phyloP scores from a whole-genome alignment of 2,888 invertebrate species.

The Drosophila longiperda region DNA sequence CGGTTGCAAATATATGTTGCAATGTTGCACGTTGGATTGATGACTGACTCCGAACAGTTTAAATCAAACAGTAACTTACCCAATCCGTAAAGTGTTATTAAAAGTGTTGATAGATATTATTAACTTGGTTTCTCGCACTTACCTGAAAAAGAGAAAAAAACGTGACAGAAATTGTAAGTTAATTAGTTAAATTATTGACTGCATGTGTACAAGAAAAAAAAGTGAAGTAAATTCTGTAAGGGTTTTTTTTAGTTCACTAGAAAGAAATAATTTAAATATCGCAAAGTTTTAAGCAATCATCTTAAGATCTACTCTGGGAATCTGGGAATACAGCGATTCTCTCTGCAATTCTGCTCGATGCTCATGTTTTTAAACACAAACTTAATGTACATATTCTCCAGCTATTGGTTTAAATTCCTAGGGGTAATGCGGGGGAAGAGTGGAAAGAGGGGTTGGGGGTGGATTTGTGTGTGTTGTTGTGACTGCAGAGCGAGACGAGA shows the following conservation, averaged over 20 bases:
- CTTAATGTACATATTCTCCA: neutral
- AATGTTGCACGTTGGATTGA: constrained; percentile 9
- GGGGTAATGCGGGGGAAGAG: neutral
- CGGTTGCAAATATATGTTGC: neutral
- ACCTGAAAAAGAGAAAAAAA: constrained; percentile 51
- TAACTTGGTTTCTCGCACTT: constrained; percentile 46
- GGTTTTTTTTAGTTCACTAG: too few species aligned
- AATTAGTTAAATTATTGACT: constrained; percentile 15
- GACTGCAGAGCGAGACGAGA: constrained; percentile 25
- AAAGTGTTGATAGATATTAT: constrained; percentile 23
- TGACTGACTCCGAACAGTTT: constrained; percentile 4
- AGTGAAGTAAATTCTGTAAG: neutral
- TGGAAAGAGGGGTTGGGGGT: too few species aligned
- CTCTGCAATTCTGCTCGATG: constrained; percentile 1
- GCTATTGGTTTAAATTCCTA: constrained; percentile 11
- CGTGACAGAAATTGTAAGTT: constrained; percentile 17
- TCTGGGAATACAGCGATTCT: neutral
- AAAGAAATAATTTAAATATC: neutral
- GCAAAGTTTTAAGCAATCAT: neutral
- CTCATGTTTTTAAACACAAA: constrained; percentile 15
- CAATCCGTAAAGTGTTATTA: constrained; percentile 29
- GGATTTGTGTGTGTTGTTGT: neutral
- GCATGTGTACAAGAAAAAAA: too few species aligned
- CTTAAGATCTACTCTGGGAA: neutral
- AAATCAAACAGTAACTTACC: constrained; percentile 51